Percentiles rank a stretch among this genome's conserved stretches.
Conservation (phyloP, 2,888 invertebrate species). For the Cataglyphis cursor region DNA sequence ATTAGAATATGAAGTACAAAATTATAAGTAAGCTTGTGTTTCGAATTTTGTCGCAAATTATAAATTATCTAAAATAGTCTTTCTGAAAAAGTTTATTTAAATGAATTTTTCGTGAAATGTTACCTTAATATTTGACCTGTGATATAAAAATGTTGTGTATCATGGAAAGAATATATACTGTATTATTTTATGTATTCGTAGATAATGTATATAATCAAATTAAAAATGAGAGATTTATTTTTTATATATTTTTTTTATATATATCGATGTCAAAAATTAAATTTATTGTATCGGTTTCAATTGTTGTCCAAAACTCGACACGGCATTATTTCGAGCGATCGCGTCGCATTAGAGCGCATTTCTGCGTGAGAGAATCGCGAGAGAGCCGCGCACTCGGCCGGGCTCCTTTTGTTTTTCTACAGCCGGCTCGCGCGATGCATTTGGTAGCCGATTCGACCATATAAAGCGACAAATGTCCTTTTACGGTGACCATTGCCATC, state of each 20-base stretch:
- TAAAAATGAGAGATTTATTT: neutral
- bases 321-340: conserved; percentile 79
- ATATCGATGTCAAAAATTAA: neutral
- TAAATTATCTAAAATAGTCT: too few relatives aligned
- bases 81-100: too few relatives aligned
- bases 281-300: neutral
- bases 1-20: too few relatives aligned
- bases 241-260: neutral
- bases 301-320: conserved; percentile 15
- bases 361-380: conserved; percentile 65
- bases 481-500: conserved; percentile 83
- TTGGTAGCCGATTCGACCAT: conserved; percentile 84
- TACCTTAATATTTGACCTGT: neutral
- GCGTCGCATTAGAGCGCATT: conserved; percentile 61
- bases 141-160: neutral
- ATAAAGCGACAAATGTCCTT: conserved; percentile 85
- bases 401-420: conserved; percentile 82
- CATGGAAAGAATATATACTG: neutral
- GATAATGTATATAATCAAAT: neutral
- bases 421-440: conserved; percentile 81
- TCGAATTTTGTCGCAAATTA: too few relatives aligned
- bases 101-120: neutral
- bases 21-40: too few relatives aligned
- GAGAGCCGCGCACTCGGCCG: conserved; percentile 64
- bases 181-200: neutral